phyloP scores from a whole-genome alignment of 2,113 vertebrate species.

The Felis chaus region DNA sequence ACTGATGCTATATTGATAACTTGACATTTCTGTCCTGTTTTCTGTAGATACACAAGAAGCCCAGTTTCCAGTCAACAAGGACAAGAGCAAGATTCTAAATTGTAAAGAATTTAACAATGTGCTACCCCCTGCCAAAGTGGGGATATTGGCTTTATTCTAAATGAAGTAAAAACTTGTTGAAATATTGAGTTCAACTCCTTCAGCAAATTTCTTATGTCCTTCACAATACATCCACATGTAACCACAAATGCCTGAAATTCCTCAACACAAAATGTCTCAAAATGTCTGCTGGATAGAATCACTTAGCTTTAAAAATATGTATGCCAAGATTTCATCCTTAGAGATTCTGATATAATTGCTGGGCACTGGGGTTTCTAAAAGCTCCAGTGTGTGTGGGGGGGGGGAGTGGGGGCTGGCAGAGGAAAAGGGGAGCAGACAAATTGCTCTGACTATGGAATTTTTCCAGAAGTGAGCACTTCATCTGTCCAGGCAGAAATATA shows the following conservation, averaged over 20 bases:
- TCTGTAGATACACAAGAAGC: background rate
- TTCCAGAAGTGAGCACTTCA: background rate
- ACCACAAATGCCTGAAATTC: background rate
- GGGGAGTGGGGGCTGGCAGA: accelerated
- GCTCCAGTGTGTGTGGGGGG: accelerated
- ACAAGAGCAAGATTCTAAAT: background rate
- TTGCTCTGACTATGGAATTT: background rate
- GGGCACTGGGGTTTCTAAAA: background rate
- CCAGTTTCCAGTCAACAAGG: background rate
- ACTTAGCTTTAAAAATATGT: background rate
- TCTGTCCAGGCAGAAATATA: background rate
- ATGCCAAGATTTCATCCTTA: background rate
- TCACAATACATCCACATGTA: background rate
- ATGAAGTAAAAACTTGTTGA: background rate
- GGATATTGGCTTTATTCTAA: background rate
- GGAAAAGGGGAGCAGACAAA: background rate
- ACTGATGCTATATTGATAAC: background rate
- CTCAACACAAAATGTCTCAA: background rate
- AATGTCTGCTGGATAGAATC: background rate
- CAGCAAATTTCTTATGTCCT: background rate
- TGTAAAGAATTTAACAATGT: background rate
- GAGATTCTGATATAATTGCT: background rate
- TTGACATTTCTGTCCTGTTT: background rate
- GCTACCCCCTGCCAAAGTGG: background rate
- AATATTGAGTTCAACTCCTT: background rate